A percentile compares a stretch with the other conserved stretches of the same genome.
These are phyloP conservation scores for Cuniculus paca DNA, from an alignment of 2,797 vertebrate genomes.

Conservation along the genomic window DNA sequence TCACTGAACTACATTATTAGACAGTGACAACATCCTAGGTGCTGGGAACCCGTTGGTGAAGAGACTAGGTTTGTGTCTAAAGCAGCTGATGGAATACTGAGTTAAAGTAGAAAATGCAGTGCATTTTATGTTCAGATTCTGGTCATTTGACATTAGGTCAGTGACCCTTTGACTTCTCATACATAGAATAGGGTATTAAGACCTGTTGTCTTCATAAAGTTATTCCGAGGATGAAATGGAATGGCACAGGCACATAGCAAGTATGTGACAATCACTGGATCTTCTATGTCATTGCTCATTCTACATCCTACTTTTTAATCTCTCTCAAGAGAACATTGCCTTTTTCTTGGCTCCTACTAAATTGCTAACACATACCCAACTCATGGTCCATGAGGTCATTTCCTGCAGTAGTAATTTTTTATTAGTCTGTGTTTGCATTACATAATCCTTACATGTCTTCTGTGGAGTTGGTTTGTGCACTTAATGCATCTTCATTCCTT, in stretches of 20 bases:
- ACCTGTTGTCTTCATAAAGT: too few relatives aligned
- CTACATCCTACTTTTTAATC: accelerated
- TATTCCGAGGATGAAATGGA: background rate
- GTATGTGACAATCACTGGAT: accelerated
- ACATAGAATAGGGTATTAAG: accelerated
- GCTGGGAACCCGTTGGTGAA: too few relatives aligned
- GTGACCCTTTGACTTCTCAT: accelerated
- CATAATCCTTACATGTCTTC: background rate
- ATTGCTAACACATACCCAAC: accelerated
- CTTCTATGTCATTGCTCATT: background rate
- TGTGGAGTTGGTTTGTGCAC: background rate
- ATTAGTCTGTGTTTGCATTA: background rate
- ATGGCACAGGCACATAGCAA: accelerated
- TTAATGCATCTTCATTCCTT: background rate
- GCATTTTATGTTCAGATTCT: background rate
- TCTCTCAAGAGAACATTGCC: background rate
- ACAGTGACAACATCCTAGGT: too few relatives aligned
- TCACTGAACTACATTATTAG: background rate
- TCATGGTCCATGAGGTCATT: accelerated
- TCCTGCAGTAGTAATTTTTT: background rate
- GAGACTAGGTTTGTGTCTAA: accelerated
- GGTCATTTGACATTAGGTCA: accelerated
- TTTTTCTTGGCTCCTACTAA: background rate
- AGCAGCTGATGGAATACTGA: background rate
- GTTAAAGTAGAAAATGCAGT: accelerated